Evolutionary conservation across 1,140 invertebrate genomes (phyloP), one percentile per base, ranked within the genome.

Genomic region (Ceratosolen solmsi): DNA sequence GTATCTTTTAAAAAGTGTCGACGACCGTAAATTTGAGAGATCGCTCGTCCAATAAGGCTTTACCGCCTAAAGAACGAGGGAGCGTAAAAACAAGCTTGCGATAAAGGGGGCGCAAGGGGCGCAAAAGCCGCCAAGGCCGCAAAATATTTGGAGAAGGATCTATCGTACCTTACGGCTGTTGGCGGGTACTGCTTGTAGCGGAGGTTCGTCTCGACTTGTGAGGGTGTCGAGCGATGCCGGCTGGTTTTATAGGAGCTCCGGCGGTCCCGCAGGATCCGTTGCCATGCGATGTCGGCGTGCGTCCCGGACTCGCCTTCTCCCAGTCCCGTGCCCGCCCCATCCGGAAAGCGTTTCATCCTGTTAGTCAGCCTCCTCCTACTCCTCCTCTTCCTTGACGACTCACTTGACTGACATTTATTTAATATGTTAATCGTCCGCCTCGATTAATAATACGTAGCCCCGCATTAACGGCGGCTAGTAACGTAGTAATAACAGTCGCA

Each of bases 351-450:
- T 84, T 73, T 82, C 41, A 56, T 84, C 82, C 58, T 78, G 36
- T 84, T 84, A 84, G 74, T 68, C 78, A 77, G 51, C 78, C 38
- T 8, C 38, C n/a, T n/a, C n/a, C n/a, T n/a, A n/a, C n/a, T n/a
- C n/a, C n/a, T n/a, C n/a, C n/a, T n/a, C n/a, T n/a, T 20, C 75
- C 80, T 85, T 83, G 76, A 79, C 81, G 85, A 87, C 81, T 72
- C 36, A 76, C 72, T 74, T 74, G 72, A 77, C 38, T 49, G 70
- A 71, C 70, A 41, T 71, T 46, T 71, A 49, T 49, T 68, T 71
- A 71, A 71, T 71, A 71, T 71, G 70, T 41, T 46, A 71, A 71
- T 71, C 25, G 41, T n/a, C 30, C 60, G 33, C 9, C 51, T 68
- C 63, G 63, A 68, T 68, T 68, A 68, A 68, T n/a, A n/a, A 38